Conservation (phyloP, 2,113 vertebrate genomes). For the Aramus guarauna region DNA sequence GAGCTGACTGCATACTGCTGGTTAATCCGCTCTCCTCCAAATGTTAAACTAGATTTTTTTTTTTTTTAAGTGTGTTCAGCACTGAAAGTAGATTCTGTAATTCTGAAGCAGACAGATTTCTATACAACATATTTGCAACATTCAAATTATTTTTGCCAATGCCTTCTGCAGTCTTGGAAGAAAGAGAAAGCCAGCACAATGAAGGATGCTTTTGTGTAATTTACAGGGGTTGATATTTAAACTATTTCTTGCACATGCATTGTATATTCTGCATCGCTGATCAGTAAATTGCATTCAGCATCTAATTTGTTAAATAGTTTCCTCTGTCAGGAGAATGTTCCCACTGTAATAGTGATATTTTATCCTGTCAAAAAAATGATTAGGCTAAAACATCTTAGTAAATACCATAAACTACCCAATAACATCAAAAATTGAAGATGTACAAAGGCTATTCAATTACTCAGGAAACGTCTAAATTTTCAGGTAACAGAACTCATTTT, state of each 20-base stretch:
- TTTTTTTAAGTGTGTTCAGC: background rate
- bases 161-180: background rate
- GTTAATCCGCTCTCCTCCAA: background rate
- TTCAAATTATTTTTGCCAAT: constrained; percentile 24
- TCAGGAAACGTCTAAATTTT: constrained; percentile 47
- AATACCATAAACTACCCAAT: constrained; percentile 60
- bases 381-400: constrained; percentile 49
- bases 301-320: constrained; percentile 55
- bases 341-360: constrained; percentile 54
- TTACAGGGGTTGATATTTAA: constrained; percentile 51
- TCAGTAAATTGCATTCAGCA: constrained; percentile 43
- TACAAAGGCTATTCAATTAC: constrained; percentile 55
- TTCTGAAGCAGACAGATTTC: constrained; percentile 2
- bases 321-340: constrained; percentile 39
- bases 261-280: background rate
- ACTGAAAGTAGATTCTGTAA: background rate
- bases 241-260: constrained; percentile 37
- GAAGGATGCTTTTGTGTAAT: constrained; percentile 34
- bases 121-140: background rate
- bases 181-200: constrained; percentile 27
- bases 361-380: constrained; percentile 57
- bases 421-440: constrained; percentile 61
- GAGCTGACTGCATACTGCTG: background rate
- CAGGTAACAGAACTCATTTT: constrained; percentile 61
- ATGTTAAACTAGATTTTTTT: background rate